These are phyloP conservation scores for Cantharis flavilabris DNA, from an alignment of 2,888 invertebrate genomes.

Conservation along the genomic window DNA sequence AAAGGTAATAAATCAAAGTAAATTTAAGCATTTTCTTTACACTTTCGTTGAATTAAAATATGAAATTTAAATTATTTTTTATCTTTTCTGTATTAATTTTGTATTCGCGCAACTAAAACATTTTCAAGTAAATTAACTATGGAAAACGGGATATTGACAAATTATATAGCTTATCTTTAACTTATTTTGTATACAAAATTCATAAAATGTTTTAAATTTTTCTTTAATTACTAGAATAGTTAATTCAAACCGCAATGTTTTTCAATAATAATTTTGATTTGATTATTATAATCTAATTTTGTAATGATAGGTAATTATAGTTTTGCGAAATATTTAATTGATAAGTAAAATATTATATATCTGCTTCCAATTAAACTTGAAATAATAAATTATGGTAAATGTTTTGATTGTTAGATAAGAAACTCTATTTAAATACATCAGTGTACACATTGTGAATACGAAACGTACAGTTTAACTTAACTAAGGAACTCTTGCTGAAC, in stretches of 20 bases:
- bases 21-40: neutral
- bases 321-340: too few relatives aligned
- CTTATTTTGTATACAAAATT: neutral
- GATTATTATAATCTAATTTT: neutral
- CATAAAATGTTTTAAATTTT: too few relatives aligned
- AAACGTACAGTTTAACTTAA: slow-evolving; percentile 16
- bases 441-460: slow-evolving; percentile 14
- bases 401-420: neutral
- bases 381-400: neutral
- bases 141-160: neutral
- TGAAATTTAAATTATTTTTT: neutral
- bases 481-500: slow-evolving; percentile 5
- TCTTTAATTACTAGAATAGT: too few relatives aligned
- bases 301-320: neutral
- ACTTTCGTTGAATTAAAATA: neutral
- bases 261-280: neutral
- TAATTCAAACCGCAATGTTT: too few relatives aligned
- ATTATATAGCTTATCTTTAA: neutral
- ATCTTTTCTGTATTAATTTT: neutral
- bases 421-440: neutral
- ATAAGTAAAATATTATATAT: neutral
- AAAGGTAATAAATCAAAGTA: neutral
- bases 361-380: neutral
- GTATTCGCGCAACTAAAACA: neutral
- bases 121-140: neutral